Base-by-base conservation (phyloP, 2,888 invertebrate genomes). In the Spodoptera exigua region DNA sequence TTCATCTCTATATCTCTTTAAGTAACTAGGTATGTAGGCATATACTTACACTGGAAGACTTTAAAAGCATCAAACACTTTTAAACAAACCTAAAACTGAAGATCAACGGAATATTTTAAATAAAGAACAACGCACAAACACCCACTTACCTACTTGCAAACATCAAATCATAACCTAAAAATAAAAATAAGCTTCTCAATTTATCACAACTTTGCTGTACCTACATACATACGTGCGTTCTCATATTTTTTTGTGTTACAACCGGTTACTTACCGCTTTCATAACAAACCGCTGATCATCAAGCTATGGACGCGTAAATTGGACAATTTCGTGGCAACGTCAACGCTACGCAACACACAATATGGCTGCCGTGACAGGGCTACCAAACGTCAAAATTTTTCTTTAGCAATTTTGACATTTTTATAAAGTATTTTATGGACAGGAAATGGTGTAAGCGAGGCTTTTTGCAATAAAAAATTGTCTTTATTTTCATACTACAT, bases 261-360 rank as follows among this genome's bases (percentile, higher is more conserved):
- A 69, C 70, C 44, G 64, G 74, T 73, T 66, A 14, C n/a, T 14
- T 14, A 17, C 52, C 12, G n/a, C 64, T 69, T 69, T 74, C 74
- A 61, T 76, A 76, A 69, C 44, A 47, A 55, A 46, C 41, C 32
- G 35, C 52, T 57, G 67, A 65, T 60, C 55, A 56, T 49, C 66
- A 56, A 11, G 27, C 45, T 35, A 39, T 32, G 16, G 47, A 53
- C 45, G 59, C 58, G 77, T 74, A 74, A 74, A 76, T 76, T 74
- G 77, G 55, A 49, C 70, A 76, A 76, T 74, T 74, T 76, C 21
- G 27, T 61, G 43, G 55, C 51, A 54, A 43, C 61, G 14, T 51
- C 51, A 54, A 43, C 61, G 14, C 59, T 44, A 32, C 51, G 61
- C 61, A 58, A 60, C 36, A 36, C 35, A n/a, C 35, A 40, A 52